These are phyloP conservation scores for Copidosoma floridanum DNA, from an alignment of 1,140 invertebrate genomes.

Conservation along the genomic window DNA sequence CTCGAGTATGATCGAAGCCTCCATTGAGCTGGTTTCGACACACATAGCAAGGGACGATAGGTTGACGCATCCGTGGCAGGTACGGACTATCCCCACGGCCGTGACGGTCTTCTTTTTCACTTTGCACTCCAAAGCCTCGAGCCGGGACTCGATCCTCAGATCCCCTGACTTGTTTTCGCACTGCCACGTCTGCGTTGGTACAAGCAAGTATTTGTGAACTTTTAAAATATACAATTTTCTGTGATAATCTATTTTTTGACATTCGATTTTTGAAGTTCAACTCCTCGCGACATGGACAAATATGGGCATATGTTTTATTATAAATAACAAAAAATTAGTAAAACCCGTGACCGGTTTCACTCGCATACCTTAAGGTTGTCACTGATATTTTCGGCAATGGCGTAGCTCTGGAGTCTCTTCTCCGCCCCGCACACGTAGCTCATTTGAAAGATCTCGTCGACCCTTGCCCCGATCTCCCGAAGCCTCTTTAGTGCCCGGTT, in stretches of 20 bases:
- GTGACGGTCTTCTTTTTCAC: background rate
- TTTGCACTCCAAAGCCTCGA: background rate
- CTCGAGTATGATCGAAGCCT: background rate
- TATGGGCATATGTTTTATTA: no score
- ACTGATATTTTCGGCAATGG: background rate
- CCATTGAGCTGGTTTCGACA: background rate
- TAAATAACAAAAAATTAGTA: no score
- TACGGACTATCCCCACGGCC: background rate
- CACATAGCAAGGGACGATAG: background rate
- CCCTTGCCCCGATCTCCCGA: background rate
- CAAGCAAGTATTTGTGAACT: no score
- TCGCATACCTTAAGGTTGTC: background rate
- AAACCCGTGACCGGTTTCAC: no score
- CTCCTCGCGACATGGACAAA: no score
- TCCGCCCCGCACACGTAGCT: background rate
- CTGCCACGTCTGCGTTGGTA: background rate
- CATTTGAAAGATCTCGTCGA: background rate
- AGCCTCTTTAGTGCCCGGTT: background rate
- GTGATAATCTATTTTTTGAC: no score
- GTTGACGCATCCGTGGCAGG: background rate
- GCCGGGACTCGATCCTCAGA: background rate
- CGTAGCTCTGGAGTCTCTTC: background rate
- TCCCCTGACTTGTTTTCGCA: background rate
- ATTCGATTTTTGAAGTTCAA: no score
- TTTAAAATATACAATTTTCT: no score